phyloP scores from a whole-genome alignment of 1,140 invertebrate species.

The Tetragonula clypearis region DNA sequence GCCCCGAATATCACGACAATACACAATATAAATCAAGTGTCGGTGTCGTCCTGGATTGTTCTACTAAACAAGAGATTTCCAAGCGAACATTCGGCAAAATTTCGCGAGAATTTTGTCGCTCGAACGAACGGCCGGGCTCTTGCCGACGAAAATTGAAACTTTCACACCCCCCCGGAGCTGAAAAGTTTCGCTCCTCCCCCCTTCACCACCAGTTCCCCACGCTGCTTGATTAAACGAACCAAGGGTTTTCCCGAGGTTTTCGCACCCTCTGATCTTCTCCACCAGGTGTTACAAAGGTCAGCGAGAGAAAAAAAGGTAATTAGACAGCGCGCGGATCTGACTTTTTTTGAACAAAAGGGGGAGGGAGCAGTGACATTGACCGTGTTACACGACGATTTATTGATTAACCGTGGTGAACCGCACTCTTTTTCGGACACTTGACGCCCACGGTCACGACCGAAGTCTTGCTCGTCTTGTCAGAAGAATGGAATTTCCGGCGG shows the following conservation, averaged over 20 bases:
- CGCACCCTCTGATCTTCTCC: constrained; percentile 32
- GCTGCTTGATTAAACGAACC: too few species aligned
- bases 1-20: too few species aligned
- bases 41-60: too few species aligned
- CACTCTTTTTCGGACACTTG: background rate
- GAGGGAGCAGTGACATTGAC: constrained; percentile 42
- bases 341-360: constrained; percentile 22
- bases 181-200: too few species aligned
- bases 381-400: constrained; percentile 53
- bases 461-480: constrained; percentile 6
- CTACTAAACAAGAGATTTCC: too few species aligned
- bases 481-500: constrained; percentile 9
- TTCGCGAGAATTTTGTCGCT: too few species aligned
- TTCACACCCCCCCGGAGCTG: too few species aligned
- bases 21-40: too few species aligned
- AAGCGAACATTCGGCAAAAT: too few species aligned
- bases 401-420: constrained; percentile 20
- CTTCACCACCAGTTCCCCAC: too few species aligned
- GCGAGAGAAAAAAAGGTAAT: constrained; percentile 41
- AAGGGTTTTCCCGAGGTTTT: background rate
- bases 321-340: constrained; percentile 38
- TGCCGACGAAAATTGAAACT: too few species aligned
- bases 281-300: constrained; percentile 9
- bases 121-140: too few species aligned
- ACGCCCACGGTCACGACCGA: background rate